phyloP scores from a whole-genome alignment of 2,888 invertebrate genomes.

The Coelinius sp. region DNA sequence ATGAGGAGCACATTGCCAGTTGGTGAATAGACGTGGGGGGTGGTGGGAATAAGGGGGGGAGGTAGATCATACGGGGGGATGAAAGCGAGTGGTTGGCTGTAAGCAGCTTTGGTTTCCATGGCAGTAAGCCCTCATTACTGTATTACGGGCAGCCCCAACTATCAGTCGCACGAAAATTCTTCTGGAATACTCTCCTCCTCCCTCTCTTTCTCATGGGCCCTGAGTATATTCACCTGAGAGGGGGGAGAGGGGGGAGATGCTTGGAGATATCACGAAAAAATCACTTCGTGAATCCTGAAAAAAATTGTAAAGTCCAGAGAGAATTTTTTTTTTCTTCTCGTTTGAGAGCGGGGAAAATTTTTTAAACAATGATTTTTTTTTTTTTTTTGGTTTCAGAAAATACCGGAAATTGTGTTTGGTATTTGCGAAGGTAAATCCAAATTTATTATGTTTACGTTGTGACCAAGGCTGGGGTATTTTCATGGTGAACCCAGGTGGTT shows the following conservation, averaged over 20 bases:
- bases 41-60: conserved; percentile 38
- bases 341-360: not conserved
- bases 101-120: conserved; percentile 72
- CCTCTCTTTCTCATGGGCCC: not conserved
- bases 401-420: not conserved
- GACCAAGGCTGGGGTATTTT: conserved; percentile 13
- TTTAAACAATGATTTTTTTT: not conserved
- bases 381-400: not conserved
- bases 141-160: conserved; percentile 69
- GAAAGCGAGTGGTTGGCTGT: conserved; percentile 66
- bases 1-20: conserved; percentile 59
- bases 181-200: conserved; percentile 30
- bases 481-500: conserved; percentile 12
- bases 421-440: not conserved
- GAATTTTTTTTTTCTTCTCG: not conserved
- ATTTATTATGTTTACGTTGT: conserved; percentile 22
- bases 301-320: not conserved
- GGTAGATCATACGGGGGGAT: conserved; percentile 53
- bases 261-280: not conserved
- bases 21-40: conserved; percentile 48
- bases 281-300: conserved; percentile 4
- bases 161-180: conserved; percentile 59
- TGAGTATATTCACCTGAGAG: conserved; percentile 1
- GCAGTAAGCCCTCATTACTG: conserved; percentile 72
- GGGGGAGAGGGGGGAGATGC: no score